These are phyloP conservation scores for Troides helena DNA, from an alignment of 2,888 invertebrate genomes.

Conservation along the genomic window DNA sequence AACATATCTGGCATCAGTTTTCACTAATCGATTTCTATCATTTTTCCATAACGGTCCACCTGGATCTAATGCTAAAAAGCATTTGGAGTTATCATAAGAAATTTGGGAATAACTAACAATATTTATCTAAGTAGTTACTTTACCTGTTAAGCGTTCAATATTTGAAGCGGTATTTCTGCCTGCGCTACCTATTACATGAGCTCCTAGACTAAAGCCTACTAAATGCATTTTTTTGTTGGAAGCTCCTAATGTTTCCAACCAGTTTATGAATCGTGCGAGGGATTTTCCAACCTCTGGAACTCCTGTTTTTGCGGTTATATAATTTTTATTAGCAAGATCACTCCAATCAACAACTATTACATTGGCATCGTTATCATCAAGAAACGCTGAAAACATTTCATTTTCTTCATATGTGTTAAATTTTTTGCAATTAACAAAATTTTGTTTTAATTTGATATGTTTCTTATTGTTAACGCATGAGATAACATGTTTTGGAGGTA, in stretches of 20 bases:
- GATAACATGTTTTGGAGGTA: background rate
- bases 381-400: slow-evolving; percentile 48
- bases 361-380: slow-evolving; percentile 54
- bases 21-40: slow-evolving; percentile 44
- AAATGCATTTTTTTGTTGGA: slow-evolving; percentile 56
- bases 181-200: slow-evolving; percentile 63
- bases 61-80: slow-evolving; percentile 59
- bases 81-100: background rate
- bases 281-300: slow-evolving; percentile 48
- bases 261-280: slow-evolving; percentile 43
- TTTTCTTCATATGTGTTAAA: no score
- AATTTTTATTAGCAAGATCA: slow-evolving; percentile 53
- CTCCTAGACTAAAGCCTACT: slow-evolving; percentile 71
- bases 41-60: slow-evolving; percentile 60
- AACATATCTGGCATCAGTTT: slow-evolving; percentile 58
- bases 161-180: slow-evolving; percentile 50
- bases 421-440: background rate
- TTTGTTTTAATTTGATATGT: background rate
- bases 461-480: background rate
- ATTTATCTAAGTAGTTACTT: background rate
- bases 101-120: background rate
- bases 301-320: slow-evolving; percentile 54
- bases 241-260: slow-evolving; percentile 38
- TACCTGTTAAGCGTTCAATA: slow-evolving; percentile 62
- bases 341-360: slow-evolving; percentile 70